A percentile compares a stretch with the other conserved stretches of the same genome.
Conservation (phyloP, 1,140 invertebrate species). For the Drosophila arizonae region DNA sequence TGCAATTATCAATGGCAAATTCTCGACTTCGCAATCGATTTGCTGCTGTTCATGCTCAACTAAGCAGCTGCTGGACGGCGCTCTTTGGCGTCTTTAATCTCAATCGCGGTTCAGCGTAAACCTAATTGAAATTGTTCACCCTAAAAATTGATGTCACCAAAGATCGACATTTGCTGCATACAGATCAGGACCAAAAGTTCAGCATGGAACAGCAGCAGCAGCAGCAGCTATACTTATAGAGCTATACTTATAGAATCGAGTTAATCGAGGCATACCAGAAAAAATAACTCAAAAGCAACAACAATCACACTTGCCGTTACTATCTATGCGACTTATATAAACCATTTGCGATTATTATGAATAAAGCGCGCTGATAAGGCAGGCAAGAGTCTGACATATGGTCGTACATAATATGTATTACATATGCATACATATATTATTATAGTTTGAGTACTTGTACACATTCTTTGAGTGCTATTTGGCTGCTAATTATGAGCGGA, state of each 20-base stretch:
- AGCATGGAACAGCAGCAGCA: constrained; percentile 10
- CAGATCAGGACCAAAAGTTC: constrained; percentile 51
- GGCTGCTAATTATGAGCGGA: constrained; percentile 36
- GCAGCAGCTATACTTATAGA: neutral
- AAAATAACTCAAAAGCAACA: neutral
- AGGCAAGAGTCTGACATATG: neutral
- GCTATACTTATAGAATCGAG: constrained; percentile 15
- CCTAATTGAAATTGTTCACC: constrained; percentile 60
- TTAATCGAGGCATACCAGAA: constrained; percentile 34
- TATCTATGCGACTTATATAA: constrained; percentile 34
- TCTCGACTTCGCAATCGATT: constrained; percentile 29
- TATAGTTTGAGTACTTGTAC: constrained; percentile 6
- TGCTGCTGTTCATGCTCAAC: constrained; percentile 34
- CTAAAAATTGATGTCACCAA: constrained; percentile 59
- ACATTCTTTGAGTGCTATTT: constrained; percentile 22
- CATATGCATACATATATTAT: constrained; percentile 7
- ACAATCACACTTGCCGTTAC: constrained; percentile 32
- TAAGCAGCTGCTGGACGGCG: constrained; percentile 21
- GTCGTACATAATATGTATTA: too few relatives aligned
- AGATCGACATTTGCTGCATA: constrained; percentile 40
- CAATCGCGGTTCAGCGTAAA: constrained; percentile 46
- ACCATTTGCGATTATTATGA: constrained; percentile 5
- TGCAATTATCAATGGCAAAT: constrained; percentile 42
- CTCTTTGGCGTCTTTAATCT: constrained; percentile 38
- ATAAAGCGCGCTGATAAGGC: constrained; percentile 22